Evolutionary conservation across 1,140 invertebrate species (phyloP).

Genomic region (Paramacrobiotus metropolitanus): DNA sequence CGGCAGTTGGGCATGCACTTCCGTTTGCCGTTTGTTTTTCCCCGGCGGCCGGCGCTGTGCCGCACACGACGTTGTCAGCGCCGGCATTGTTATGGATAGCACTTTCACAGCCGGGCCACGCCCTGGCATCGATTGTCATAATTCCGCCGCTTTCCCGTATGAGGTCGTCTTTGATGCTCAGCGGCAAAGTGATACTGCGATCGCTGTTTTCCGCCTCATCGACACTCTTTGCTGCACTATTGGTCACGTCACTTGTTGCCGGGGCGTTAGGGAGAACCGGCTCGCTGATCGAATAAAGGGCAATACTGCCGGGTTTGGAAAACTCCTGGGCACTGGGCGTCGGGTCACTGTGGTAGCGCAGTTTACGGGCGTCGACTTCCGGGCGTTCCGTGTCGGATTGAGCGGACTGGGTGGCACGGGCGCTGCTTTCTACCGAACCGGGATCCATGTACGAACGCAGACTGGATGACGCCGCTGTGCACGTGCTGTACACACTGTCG

Average conservation of each 20-base stretch:
- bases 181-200: neutral
- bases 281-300: neutral
- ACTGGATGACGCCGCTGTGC: neutral
- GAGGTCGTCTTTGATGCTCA: neutral
- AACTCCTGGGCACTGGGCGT: neutral
- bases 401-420: neutral
- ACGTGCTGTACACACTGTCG: neutral
- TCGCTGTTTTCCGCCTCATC: neutral
- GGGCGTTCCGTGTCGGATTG: neutral
- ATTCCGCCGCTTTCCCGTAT: neutral
- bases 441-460: neutral
- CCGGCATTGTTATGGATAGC: too few species aligned
- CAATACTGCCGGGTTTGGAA: neutral
- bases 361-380: neutral
- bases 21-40: too few species aligned
- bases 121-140: too few species aligned
- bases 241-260: neutral
- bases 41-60: too few species aligned
- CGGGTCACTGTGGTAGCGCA: slow-evolving; percentile 3
- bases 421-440: neutral
- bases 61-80: too few species aligned
- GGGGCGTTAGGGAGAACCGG: neutral
- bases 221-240: neutral
- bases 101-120: too few species aligned
- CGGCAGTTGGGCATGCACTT: too few species aligned